Evolutionary conservation across 2,888 invertebrate species (phyloP), one percentile per base, ranked within the genome.

Genomic region (Sericinus montela): DNA sequence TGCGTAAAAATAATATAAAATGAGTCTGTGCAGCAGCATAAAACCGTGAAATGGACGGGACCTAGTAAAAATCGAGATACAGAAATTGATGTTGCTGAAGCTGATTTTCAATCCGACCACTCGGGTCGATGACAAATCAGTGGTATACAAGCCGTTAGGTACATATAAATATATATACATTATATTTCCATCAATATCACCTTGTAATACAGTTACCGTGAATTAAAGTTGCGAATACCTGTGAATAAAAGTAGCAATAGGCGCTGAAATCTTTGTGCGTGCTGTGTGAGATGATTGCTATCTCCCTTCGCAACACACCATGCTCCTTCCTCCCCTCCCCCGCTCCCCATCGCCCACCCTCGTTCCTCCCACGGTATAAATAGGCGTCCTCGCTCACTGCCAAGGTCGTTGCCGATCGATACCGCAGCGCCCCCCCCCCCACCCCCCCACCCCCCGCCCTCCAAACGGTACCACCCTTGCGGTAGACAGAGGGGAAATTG

Each of bases 301-400:
- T 45, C 45, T 11, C 45, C 45, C 37, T 36, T 29, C n/a, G 15
- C 28, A 4, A 14, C n/a, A n/a, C 8, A 16, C 30, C 41, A 36
- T 43, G 25, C 14, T 16, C 30, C 45, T 39, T 32, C 52, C 32
- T 28, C 49, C 42, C 16, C 35, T 42, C 14, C 16, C 15, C 25
- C 36, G 14, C 9, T n/a, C 54, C 29, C 41, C 48, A 36, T 36
- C 45, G 25, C 36, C 9, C 51, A 19, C 35, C 45, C 42, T 29
- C 28, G 38, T 39, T 41, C 19, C 13, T 44, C 52, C 46, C 54
- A 34, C 39, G 59, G 51, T 77, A 78, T 75, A 77, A 78, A 78
- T 77, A 77, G 73, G 54, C 64, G 76, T 67, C 78, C 79, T 77
- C 68, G 61, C 69, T 75, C 78, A 81, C 68, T 79, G 80, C 79